Evolutionary conservation across 2,113 vertebrate genomes (phyloP).

Genomic region (Rhabdomys dilectus): DNA sequence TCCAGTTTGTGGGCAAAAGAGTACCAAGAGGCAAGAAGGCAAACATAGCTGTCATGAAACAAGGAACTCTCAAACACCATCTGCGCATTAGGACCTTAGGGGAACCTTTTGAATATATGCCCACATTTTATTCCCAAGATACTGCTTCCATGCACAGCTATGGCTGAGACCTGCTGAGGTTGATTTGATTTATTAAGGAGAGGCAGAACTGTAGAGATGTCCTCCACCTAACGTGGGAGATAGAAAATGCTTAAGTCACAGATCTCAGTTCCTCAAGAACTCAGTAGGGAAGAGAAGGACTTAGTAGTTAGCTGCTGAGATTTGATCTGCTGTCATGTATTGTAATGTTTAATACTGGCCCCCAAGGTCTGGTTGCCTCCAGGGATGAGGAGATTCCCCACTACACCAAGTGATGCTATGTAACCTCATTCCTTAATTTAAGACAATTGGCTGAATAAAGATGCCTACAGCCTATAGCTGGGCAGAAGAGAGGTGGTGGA

Average conservation of each 20-base stretch:
- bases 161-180: not conserved
- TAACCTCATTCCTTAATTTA: too few species aligned
- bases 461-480: too few species aligned
- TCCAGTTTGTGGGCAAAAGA: not conserved
- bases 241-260: not conserved
- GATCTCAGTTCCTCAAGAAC: not conserved
- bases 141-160: conserved; percentile 25
- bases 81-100: not conserved
- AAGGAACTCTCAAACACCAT: not conserved
- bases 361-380: too few species aligned
- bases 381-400: too few species aligned
- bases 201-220: not conserved
- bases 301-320: not conserved
- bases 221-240: not conserved
- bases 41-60: not conserved
- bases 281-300: not conserved
- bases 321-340: too few species aligned
- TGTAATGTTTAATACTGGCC: too few species aligned
- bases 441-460: too few species aligned
- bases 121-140: not conserved
- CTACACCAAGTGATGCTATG: too few species aligned
- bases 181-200: not conserved
- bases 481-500: too few species aligned
- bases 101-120: conserved; percentile 16
- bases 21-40: not conserved